phyloP scores from a whole-genome alignment of 2,797 vertebrate species.

The Phyllotis vaccarum region DNA sequence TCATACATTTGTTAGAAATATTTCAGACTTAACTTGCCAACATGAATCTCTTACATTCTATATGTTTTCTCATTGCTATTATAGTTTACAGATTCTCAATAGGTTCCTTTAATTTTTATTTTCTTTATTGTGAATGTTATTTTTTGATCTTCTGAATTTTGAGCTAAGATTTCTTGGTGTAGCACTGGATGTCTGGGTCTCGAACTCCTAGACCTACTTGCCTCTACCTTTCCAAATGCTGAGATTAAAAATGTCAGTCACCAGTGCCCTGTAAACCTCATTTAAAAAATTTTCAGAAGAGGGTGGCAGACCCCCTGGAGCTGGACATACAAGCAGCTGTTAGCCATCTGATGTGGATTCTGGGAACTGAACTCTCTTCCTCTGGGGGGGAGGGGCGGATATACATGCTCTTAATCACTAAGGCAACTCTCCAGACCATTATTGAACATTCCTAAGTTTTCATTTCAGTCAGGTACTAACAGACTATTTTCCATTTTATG shows the following conservation, averaged over 20 bases:
- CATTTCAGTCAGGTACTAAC: not conserved
- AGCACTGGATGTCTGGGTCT: not conserved
- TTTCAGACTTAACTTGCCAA: not conserved
- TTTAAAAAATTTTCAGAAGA: not conserved
- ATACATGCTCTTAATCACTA: not conserved
- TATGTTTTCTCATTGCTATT: not conserved
- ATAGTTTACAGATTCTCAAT: not conserved
- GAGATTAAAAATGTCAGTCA: not conserved
- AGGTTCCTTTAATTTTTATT: not conserved
- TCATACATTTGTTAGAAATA: not conserved
- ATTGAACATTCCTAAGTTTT: not conserved
- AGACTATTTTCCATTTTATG: not conserved
- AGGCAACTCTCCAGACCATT: not conserved
- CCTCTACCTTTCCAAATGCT: not conserved
- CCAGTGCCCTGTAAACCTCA: not conserved
- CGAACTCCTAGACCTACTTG: not conserved
- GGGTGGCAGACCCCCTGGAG: not conserved
- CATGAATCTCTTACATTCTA: not conserved
- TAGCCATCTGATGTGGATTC: not conserved
- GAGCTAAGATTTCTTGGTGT: not conserved
- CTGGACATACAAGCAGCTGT: not conserved
- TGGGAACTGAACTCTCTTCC: not conserved
- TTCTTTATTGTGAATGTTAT: not conserved
- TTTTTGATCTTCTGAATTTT: not conserved
- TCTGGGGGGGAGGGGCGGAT: not conserved